phyloP scores from a whole-genome alignment of 2,888 invertebrate species.

The Andrena haemorrhoa region DNA sequence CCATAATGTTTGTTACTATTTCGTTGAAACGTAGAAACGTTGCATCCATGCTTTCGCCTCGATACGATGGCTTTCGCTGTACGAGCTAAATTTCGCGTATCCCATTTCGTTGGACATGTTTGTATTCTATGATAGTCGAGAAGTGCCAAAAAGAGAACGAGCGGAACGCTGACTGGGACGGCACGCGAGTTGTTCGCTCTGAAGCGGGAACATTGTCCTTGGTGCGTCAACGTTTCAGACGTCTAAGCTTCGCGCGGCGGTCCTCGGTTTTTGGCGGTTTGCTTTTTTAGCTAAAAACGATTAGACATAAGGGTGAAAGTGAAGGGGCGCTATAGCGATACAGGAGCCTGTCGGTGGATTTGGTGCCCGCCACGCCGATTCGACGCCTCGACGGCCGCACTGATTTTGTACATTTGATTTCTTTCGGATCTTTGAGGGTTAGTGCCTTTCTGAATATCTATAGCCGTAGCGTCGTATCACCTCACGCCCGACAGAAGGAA shows the following conservation, averaged over 20 bases:
- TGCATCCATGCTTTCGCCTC: background rate
- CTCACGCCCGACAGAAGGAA: conserved; percentile 55
- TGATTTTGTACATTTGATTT: conserved; percentile 73
- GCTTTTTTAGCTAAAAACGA: conserved; percentile 36
- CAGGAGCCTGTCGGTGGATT: conserved; percentile 34
- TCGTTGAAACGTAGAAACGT: background rate
- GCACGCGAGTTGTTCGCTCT: background rate
- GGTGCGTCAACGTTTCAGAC: conserved; percentile 31
- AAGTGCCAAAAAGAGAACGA: conserved; percentile 49
- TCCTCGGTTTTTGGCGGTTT: conserved; percentile 41
- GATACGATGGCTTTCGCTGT: background rate
- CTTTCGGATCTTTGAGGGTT: conserved; percentile 73
- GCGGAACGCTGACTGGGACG: background rate
- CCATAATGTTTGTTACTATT: conserved; percentile 33
- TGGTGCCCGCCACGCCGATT: conserved; percentile 28
- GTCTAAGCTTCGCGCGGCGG: conserved; percentile 32
- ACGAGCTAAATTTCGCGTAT: background rate
- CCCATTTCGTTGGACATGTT: background rate
- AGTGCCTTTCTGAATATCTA: conserved; percentile 78
- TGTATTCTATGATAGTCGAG: background rate
- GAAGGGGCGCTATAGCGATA: conserved; percentile 7
- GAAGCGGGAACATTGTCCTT: conserved; percentile 19
- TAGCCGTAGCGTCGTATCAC: conserved; percentile 63
- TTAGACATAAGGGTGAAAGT: conserved; percentile 38
- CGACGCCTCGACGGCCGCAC: conserved; percentile 50